Percentiles rank a stretch among this genome's conserved stretches.
Conservation (phyloP, 2,113 vertebrate genomes). For the Psammodynastes pulverulentus region DNA sequence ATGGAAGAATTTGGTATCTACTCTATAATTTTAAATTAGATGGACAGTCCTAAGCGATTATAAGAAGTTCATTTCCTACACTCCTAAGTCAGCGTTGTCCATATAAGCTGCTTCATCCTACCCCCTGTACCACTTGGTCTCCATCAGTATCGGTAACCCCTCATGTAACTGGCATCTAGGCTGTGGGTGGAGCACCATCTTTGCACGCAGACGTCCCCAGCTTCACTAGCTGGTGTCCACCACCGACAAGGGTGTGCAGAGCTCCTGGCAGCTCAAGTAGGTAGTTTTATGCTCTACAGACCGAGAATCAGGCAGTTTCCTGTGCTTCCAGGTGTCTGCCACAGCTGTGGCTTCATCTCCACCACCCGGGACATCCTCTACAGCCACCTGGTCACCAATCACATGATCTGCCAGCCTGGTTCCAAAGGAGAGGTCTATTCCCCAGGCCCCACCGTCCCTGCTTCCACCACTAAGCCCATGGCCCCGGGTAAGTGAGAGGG, state of each 20-base stretch:
- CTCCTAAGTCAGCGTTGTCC: not conserved
- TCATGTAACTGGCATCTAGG: not conserved
- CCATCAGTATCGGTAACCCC: not conserved
- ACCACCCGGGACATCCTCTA: slow-evolving; percentile 96
- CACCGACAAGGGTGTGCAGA: fast-evolving
- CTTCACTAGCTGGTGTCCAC: no score
- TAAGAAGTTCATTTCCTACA: not conserved
- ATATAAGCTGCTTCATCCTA: not conserved
- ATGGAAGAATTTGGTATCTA: not conserved
- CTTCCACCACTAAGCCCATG: slow-evolving; percentile 68
- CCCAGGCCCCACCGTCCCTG: slow-evolving; percentile 70
- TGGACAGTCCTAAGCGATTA: not conserved
- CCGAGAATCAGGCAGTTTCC: not conserved
- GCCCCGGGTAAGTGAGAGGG: slow-evolving; percentile 70
- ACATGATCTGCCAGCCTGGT: slow-evolving; percentile 96
- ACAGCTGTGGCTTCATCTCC: slow-evolving; percentile 94
- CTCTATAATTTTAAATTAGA: not conserved
- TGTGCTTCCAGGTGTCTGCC: slow-evolving; percentile 76
- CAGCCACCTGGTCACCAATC: slow-evolving; percentile 93
- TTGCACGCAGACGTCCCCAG: not conserved
- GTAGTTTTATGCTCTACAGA: not conserved
- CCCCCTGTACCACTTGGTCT: no score
- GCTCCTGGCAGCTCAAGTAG: not conserved
- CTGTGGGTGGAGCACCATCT: no score
- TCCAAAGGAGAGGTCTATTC: slow-evolving; percentile 88